phyloP scores from a whole-genome alignment of 2,888 invertebrate genomes.

The Tubulanus polymorphus region DNA sequence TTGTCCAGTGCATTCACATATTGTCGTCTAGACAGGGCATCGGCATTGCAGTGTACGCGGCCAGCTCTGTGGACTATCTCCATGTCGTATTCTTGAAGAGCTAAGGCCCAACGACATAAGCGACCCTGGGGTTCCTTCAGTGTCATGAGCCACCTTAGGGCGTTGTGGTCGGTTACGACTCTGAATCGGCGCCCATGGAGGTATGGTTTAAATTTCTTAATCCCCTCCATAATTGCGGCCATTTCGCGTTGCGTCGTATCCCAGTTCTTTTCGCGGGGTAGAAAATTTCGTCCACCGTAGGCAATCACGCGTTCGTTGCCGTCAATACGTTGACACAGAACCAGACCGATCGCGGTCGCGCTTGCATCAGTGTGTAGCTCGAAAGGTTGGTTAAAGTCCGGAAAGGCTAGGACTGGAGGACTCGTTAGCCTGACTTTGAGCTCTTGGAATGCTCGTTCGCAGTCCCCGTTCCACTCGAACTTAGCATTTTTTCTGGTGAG shows the following conservation, averaged over 20 bases:
- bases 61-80: neutral
- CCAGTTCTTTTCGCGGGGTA: constrained; percentile 11
- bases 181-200: neutral
- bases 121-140: neutral
- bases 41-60: neutral
- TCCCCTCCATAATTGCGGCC: neutral
- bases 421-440: constrained; percentile 1
- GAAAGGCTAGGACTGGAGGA: constrained; percentile 9
- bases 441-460: constrained; percentile 1
- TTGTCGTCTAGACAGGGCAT: neutral
- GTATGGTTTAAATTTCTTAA: neutral
- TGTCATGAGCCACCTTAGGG: neutral
- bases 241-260: neutral
- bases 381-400: constrained; percentile 8
- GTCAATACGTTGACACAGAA: constrained; percentile 12
- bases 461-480: neutral
- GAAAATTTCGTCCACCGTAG: constrained; percentile 7
- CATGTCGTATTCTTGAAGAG: neutral
- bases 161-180: neutral
- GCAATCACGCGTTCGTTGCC: constrained; percentile 9
- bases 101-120: neutral
- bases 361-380: constrained; percentile 12
- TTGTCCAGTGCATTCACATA: neutral
- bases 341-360: constrained; percentile 9
- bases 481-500: neutral